These are phyloP conservation scores for Strongylocentrotus purpuratus DNA, from an alignment of 35 echinoderm and acorn worm genomes.

Conservation along the genomic window DNA sequence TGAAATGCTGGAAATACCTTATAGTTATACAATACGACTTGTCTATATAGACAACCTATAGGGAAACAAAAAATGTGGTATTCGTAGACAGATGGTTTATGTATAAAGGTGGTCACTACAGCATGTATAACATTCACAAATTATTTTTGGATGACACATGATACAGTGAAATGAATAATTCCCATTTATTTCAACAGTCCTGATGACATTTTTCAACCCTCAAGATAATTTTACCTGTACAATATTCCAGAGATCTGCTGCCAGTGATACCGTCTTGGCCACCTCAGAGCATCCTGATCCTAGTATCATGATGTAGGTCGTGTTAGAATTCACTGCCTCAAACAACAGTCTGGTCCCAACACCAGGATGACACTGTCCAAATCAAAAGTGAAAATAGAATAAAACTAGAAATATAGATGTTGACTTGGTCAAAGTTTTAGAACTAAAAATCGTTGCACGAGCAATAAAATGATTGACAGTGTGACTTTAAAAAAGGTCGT, in stretches of 20 bases:
- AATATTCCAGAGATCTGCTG: slow-evolving; percentile 80
- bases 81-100: no score
- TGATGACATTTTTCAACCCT: no score
- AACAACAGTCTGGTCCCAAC: slow-evolving; percentile 70
- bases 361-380: slow-evolving; percentile 71
- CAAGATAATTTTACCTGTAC: slow-evolving; percentile 55
- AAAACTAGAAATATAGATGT: not conserved
- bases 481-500: no score
- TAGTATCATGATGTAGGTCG: slow-evolving; percentile 64
- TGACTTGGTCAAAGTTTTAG: not conserved
- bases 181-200: no score
- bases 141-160: no score
- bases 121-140: no score
- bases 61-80: no score
- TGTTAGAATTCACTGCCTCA: slow-evolving; percentile 71
- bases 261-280: slow-evolving; percentile 72
- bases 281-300: slow-evolving; percentile 76
- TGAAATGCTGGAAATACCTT: no score
- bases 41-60: no score
- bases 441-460: not conserved
- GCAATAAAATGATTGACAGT: not conserved
- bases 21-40: no score
- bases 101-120: no score
- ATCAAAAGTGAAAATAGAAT: not conserved
- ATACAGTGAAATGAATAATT: no score